A percentile compares a stretch with the other conserved stretches of the same genome.
Evolutionary conservation across 2,888 invertebrate genomes (phyloP).

Genomic region (Drosophila pseudotakahashii): DNA sequence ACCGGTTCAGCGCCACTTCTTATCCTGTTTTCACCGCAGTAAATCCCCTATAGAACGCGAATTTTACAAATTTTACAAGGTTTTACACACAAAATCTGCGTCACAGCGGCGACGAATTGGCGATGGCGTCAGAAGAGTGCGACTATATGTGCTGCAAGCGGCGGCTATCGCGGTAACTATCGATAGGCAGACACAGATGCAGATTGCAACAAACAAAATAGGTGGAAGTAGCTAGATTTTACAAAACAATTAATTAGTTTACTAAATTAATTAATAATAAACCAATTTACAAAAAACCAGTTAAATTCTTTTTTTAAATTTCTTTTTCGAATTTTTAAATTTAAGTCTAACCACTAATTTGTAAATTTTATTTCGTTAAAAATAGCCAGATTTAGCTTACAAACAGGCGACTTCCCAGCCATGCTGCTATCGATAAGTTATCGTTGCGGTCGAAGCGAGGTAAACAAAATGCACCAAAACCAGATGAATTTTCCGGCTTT

Average conservation of each 20-base stretch:
- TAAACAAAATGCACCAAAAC: slow-evolving; percentile 14
- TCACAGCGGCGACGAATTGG: slow-evolving; percentile 58
- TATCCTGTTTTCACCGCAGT: slow-evolving; percentile 12
- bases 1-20: slow-evolving; percentile 24
- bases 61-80: slow-evolving; percentile 12
- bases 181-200: background rate
- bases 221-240: background rate
- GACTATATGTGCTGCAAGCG: slow-evolving; percentile 1
- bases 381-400: background rate
- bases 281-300: too few species aligned
- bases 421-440: background rate
- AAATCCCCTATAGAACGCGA: background rate
- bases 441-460: background rate
- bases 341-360: background rate
- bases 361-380: background rate
- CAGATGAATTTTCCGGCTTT: slow-evolving; percentile 32
- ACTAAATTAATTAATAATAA: too few species aligned
- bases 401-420: background rate
- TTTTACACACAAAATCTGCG: slow-evolving; percentile 52
- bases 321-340: background rate
- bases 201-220: background rate
- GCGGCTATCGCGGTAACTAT: background rate
- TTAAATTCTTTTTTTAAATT: too few species aligned
- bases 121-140: slow-evolving; percentile 67
- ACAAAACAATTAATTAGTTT: too few species aligned